phyloP scores from a whole-genome alignment of 2,888 invertebrate genomes.

The Boloria selene region DNA sequence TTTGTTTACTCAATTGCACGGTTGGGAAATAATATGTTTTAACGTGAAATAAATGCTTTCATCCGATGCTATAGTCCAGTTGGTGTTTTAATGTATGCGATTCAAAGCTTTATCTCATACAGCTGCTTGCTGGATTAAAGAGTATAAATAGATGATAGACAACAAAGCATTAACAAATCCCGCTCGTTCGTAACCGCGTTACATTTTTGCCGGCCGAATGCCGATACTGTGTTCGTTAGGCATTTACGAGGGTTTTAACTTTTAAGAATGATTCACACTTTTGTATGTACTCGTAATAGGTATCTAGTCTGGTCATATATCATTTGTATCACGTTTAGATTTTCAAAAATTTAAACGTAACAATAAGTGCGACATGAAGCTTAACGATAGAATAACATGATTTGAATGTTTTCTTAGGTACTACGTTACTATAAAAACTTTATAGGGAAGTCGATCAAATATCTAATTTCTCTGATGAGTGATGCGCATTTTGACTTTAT shows the following conservation, averaged over 20 bases:
- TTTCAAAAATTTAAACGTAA: too few species aligned
- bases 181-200: slow-evolving; percentile 24
- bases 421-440: too few species aligned
- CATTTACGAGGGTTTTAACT: slow-evolving; percentile 24
- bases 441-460: too few species aligned
- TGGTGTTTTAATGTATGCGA: slow-evolving; percentile 69
- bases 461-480: too few species aligned
- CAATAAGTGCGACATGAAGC: too few species aligned
- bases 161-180: slow-evolving; percentile 66
- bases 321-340: too few species aligned
- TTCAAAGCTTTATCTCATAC: slow-evolving; percentile 69
- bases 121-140: slow-evolving; percentile 76
- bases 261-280: slow-evolving; percentile 6
- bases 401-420: too few species aligned
- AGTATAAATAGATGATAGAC: slow-evolving; percentile 73
- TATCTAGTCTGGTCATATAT: too few species aligned
- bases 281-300: too few species aligned
- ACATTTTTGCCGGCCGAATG: slow-evolving; percentile 20
- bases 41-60: slow-evolving; percentile 68
- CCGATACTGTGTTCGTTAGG: slow-evolving; percentile 18
- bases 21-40: slow-evolving; percentile 57
- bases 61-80: slow-evolving; percentile 61
- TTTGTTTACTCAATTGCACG: slow-evolving; percentile 73
- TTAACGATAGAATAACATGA: too few species aligned
- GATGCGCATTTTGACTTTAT: too few species aligned